Evolutionary conservation across 2,797 vertebrate genomes (phyloP), one percentile per base, ranked within the genome.

Genomic region (Pseudochirops cupreus): DNA sequence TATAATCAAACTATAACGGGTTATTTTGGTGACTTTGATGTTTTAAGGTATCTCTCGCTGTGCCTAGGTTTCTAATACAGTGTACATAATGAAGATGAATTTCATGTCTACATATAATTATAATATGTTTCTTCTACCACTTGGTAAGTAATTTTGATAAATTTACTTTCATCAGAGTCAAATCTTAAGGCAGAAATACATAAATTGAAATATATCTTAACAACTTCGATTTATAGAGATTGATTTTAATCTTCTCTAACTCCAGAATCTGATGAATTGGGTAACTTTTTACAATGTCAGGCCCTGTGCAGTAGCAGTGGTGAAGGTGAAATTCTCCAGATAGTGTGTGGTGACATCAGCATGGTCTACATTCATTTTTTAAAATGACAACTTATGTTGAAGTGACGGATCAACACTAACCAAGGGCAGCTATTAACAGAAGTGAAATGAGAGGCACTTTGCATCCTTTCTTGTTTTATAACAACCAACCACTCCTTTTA

Each of bases 61-160:
- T 96, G 52, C 52, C 89, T 93, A 31, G 67, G 92, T 91, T 96
- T 90, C 54, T 95, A 56, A 95, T 95, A 57, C 4, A 39, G 11
- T 56, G n/a, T 57, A 29, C 74, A 92, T 94, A 96, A 98, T 95
- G 91, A 96, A 96, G 92, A 96, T 96, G 94, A 97, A 96, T 96
- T 55, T 55, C 93, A 90, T 13, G 57, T 39, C 56, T 93, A 10
- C 94, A 28, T 56, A 16, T 96, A 97, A 97, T 92, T 94, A 91
- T 52, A 91, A 93, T 95, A 94, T 82, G 21, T 94, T 95, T 50
- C 91, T 89, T 95, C 56, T 93, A n/a, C 67, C 94, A 67, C 16
- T 31, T 28, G 56, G n/a, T 59, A 56, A 55, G 59, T 96, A 92
- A 94, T 96, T 90, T 93, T 96, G 91, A 97, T 96, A 24, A 96